Conservation (phyloP, 2,888 invertebrate genomes). For the Pollenia griseotomentosa region DNA sequence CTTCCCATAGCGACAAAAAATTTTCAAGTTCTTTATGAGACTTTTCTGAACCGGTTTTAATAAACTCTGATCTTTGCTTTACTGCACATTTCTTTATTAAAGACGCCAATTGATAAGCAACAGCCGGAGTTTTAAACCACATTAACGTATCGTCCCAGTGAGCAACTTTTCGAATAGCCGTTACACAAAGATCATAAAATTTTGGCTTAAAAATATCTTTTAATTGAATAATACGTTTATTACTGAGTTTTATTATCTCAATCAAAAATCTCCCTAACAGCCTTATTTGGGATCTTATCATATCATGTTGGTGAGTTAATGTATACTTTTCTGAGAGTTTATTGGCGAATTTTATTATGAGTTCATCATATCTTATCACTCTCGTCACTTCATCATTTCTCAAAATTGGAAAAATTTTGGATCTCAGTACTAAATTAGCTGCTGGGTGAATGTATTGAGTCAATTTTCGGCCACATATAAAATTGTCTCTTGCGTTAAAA, state of each 20-base stretch:
- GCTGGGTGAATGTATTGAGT: too few species aligned
- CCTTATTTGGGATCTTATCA: background rate
- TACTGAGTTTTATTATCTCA: too few species aligned
- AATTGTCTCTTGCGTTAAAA: too few species aligned
- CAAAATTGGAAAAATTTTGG: conserved; percentile 9
- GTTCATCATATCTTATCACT: conserved; percentile 37
- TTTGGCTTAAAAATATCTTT: conserved; percentile 7
- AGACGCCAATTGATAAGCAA: conserved; percentile 23
- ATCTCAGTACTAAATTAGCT: too few species aligned
- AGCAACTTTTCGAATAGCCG: conserved; percentile 7
- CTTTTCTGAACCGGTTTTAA: conserved; percentile 5
- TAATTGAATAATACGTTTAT: background rate
- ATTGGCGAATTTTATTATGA: conserved; percentile 44
- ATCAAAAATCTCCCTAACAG: background rate
- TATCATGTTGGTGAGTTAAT: background rate
- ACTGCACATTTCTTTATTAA: conserved; percentile 10
- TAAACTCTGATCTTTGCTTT: background rate
- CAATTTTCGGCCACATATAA: too few species aligned
- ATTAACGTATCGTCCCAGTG: conserved; percentile 16
- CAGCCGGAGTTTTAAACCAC: conserved; percentile 37
- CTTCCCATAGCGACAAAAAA: conserved; percentile 30
- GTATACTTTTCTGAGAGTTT: conserved; percentile 36
- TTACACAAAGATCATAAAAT: background rate
- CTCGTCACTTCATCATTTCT: background rate
- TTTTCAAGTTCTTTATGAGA: background rate